A percentile compares a stretch with the other conserved stretches of the same genome.
Evolutionary conservation across 1,140 invertebrate species (phyloP).

Genomic region (Zaprionus davidi): DNA sequence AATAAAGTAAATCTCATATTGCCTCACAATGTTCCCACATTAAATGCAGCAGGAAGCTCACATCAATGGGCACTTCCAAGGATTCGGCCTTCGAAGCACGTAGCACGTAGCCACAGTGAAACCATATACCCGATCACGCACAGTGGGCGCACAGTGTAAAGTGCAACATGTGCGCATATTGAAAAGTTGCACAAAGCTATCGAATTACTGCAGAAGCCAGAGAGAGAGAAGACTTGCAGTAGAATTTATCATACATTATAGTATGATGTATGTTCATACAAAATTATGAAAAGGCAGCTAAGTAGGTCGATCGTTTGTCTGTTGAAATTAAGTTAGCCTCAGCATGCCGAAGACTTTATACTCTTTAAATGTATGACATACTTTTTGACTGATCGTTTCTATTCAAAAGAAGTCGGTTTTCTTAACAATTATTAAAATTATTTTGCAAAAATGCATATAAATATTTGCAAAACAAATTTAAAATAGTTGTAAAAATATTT

Average conservation of each 20-base stretch:
- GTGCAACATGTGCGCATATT: constrained; percentile 57
- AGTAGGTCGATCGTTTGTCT: constrained; percentile 47
- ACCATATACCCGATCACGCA: constrained; percentile 19
- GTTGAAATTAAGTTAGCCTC: background rate
- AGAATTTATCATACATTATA: background rate
- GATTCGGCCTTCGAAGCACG: constrained; percentile 67
- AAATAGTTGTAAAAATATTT: too few species aligned
- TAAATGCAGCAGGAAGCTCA: constrained; percentile 74
- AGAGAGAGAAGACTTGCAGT: background rate
- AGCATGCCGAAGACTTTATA: background rate
- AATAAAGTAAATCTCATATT: constrained; percentile 17
- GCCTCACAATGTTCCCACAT: constrained; percentile 75
- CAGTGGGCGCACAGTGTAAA: constrained; percentile 26
- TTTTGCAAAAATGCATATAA: too few species aligned
- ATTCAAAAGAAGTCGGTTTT: too few species aligned
- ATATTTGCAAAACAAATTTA: too few species aligned
- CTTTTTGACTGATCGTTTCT: too few species aligned
- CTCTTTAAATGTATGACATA: background rate
- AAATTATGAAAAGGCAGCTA: constrained; percentile 12
- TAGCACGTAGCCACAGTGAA: constrained; percentile 54
- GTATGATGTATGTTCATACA: constrained; percentile 12
- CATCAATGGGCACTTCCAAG: constrained; percentile 76
- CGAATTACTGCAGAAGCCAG: constrained; percentile 43
- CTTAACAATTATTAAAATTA: too few species aligned
- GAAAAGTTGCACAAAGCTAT: constrained; percentile 60